Evolutionary conservation across 2,888 invertebrate species (phyloP), one percentile per base, ranked within the genome.

Genomic region (Torymus auratus): DNA sequence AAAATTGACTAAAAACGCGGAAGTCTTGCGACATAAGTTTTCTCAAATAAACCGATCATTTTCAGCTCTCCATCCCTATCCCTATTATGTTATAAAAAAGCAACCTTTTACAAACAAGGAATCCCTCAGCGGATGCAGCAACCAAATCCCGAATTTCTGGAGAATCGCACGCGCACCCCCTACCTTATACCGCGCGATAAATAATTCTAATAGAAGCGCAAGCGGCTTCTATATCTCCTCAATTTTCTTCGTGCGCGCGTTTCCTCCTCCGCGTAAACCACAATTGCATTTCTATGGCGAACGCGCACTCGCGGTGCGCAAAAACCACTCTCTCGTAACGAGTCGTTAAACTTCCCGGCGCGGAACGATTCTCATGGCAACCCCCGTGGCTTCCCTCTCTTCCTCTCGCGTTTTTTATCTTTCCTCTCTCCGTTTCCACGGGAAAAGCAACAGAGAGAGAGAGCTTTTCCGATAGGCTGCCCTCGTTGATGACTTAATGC

Each of bases 341-440:
- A 82, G 81, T 83, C 83, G 83, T 83, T 83, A 83, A 83, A 83
- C 81, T 80, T 71, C 67, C 69, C 73, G 76, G 80, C 80, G 71
- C 53, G 78, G 80, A 83, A 82, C 80, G 80, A 78, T 82, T 83
- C 83, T 78, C 82, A 73, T 72, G 77, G 78, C 58, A 72, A 68
- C 73, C 73, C 65, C 62, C 17, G 28, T 52, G 58, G 67, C 60
- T 17, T 41, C 5, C 1, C 41, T 41, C 28, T 28, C 50, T 41
- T 20, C n/a, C 15, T 41, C 28, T 52, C 58, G 28, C 10, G 14
- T 41, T 15, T 28, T 55, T 61, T n/a, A 11, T 12, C 13, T 23
- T 7, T 15, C 41, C 55, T 55, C 17, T 73, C 53, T 62, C 64
- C 60, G 60, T 60, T 56, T 68, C 56, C 5, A 4, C 11, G 41